phyloP scores from a whole-genome alignment of 2,797 vertebrate species.

The Hylomyscus alleni region DNA sequence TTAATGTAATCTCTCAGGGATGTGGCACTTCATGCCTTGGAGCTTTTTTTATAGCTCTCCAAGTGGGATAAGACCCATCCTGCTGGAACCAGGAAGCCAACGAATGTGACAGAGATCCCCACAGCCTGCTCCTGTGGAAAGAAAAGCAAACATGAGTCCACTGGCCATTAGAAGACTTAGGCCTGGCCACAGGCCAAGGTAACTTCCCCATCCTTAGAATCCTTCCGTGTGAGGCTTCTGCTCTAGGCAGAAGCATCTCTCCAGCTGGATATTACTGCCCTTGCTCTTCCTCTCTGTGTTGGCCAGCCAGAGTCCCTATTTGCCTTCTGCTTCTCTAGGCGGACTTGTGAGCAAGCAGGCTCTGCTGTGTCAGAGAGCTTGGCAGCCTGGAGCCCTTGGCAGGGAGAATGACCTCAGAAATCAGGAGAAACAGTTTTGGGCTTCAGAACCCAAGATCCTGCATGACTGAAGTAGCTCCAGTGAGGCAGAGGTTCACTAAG shows the following conservation, averaged over 20 bases:
- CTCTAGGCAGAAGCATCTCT: too few relatives aligned
- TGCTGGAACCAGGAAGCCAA: conserved; percentile 88
- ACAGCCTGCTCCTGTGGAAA: conserved; percentile 82
- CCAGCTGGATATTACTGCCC: not conserved
- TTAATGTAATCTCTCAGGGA: not conserved
- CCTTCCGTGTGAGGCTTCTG: not conserved
- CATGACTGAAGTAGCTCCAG: not conserved
- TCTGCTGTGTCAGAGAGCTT: not conserved
- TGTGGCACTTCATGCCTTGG: not conserved
- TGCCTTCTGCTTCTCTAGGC: not conserved
- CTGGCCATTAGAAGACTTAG: not conserved
- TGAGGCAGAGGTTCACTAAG: too few relatives aligned
- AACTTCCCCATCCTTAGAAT: not conserved
- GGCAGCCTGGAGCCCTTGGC: not conserved
- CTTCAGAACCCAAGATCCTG: not conserved
- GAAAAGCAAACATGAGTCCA: not conserved
- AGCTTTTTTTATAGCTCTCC: conserved; percentile 89
- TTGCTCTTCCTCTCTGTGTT: not conserved
- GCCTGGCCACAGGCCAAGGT: not conserved
- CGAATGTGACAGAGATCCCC: conserved; percentile 67
- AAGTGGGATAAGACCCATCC: conserved; percentile 91
- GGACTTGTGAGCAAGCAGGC: not conserved
- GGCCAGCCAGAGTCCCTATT: not conserved
- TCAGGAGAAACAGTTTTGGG: not conserved
- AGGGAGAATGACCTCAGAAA: not conserved